Evolutionary conservation across 2,797 vertebrate genomes (phyloP), one percentile per base, ranked within the genome.

Genomic region (Lacerta agilis): DNA sequence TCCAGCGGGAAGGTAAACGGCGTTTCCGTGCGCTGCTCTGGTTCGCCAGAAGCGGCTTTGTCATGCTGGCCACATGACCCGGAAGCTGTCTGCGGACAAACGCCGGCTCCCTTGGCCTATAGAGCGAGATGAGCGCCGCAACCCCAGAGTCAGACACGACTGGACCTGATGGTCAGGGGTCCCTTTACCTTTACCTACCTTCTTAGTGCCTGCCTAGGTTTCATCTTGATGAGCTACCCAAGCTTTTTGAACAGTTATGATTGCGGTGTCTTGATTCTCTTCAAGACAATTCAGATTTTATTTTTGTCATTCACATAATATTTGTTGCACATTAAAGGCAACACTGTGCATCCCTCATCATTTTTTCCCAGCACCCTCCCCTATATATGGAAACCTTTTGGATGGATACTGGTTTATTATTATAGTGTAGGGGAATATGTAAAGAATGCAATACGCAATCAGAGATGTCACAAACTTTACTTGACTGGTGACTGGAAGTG

Each of bases 261-360:
- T n/a, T n/a, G 45, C 45, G 49, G 1, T 38, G 36, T 61, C 61
- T 17, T 49, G 55, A 69, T 43, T 41, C 64, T 61, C 4, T n/a
- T 69, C 67, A 38, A 38, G 2, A 29, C 89, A 84, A 58, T 55
- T 8, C 3, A 10, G 8, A 85, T 0, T 23, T 27, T 33, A 1
- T 49, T 23, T 61, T 88, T 86, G 33, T 8, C 20, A 9, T 85
- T 90, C 41, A 43, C 23, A 41, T 64, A 64, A 64, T 18, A 33
- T 33, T 33, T 33, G 20, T 64, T 64, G 25, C 64, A 67, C 38
- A n/a, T 20, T 18, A 66, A 77, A 77, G 45, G 38, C 3, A 25
- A 77, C 29, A 49, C 29, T 89, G 72, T 91, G 77, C 61, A 64
- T 45, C 4, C 71, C 89, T 87, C 73, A 1, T 8, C 25, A 43